Conservation (phyloP, 1,140 invertebrate species). For the Ceratitis capitata region DNA sequence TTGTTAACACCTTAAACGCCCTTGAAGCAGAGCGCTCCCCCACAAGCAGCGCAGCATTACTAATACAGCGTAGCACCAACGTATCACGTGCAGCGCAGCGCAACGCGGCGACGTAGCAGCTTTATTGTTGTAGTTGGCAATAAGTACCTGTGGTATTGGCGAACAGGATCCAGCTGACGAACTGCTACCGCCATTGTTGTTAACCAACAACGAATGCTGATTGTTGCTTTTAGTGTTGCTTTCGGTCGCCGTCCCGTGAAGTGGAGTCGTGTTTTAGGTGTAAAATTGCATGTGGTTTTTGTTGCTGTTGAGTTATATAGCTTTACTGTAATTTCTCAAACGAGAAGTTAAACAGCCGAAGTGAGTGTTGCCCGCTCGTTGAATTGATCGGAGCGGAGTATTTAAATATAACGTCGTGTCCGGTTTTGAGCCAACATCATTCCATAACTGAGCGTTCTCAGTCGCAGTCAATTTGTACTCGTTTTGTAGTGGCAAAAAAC, state of each 20-base stretch:
- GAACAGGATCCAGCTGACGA: neutral
- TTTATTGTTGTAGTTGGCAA: neutral
- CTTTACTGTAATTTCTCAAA: neutral
- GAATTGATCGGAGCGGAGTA: slow-evolving; percentile 14
- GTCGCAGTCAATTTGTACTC: slow-evolving; percentile 25
- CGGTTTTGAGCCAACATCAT: slow-evolving; percentile 36
- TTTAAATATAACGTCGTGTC: slow-evolving; percentile 32
- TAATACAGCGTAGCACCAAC: neutral
- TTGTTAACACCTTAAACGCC: neutral
- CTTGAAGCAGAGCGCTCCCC: slow-evolving; percentile 34
- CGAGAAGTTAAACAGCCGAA: neutral
- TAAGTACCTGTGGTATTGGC: neutral
- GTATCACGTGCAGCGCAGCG: slow-evolving; percentile 14
- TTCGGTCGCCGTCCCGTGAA: neutral
- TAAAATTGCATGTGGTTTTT: neutral
- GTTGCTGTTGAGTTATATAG: too few relatives aligned
- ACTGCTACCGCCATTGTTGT: slow-evolving; percentile 6
- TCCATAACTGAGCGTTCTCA: slow-evolving; percentile 36
- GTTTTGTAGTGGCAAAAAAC: neutral
- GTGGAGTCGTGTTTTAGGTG: neutral
- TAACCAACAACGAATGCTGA: neutral
- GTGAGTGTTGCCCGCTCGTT: neutral
- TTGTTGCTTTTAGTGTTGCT: neutral
- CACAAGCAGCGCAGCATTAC: neutral
- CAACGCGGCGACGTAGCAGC: neutral